These are phyloP conservation scores for Augiades crinisus DNA, from an alignment of 2,888 invertebrate genomes.

Conservation along the genomic window DNA sequence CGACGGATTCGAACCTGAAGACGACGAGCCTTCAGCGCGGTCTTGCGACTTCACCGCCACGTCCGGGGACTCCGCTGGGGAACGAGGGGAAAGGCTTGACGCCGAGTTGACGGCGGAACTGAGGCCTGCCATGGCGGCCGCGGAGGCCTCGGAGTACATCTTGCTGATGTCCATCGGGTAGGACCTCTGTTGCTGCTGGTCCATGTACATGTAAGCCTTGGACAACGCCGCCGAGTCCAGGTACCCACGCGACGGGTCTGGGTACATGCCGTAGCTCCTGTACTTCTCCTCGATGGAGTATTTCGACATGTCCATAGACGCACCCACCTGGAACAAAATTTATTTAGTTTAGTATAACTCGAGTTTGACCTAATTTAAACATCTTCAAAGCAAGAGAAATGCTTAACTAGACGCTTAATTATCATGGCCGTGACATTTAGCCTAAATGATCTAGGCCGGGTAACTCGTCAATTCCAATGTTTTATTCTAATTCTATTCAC, in stretches of 20 bases:
- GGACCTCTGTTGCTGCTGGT: conserved; percentile 78
- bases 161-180: conserved; percentile 85
- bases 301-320: conserved; percentile 89
- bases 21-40: conserved; percentile 80
- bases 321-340: conserved; percentile 83
- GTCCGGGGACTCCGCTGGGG: conserved; percentile 81
- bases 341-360: not conserved
- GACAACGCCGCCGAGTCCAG: conserved; percentile 87
- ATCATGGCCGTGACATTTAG: no score
- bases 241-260: conserved; percentile 87
- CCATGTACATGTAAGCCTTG: conserved; percentile 90
- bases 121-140: conserved; percentile 80
- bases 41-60: conserved; percentile 70
- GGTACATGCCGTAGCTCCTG: conserved; percentile 88
- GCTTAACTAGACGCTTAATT: no score
- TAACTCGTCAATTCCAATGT: no score
- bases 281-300: conserved; percentile 90
- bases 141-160: conserved; percentile 84
- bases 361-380: not conserved
- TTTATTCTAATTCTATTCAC: no score
- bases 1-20: conserved; percentile 84
- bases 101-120: conserved; percentile 69
- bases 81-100: conserved; percentile 68
- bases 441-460: no score
- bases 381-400: no score